A percentile compares a stretch with the other conserved stretches of the same genome.
Conservation (phyloP, 2,797 vertebrate genomes). For the Microchirus variegatus region DNA sequence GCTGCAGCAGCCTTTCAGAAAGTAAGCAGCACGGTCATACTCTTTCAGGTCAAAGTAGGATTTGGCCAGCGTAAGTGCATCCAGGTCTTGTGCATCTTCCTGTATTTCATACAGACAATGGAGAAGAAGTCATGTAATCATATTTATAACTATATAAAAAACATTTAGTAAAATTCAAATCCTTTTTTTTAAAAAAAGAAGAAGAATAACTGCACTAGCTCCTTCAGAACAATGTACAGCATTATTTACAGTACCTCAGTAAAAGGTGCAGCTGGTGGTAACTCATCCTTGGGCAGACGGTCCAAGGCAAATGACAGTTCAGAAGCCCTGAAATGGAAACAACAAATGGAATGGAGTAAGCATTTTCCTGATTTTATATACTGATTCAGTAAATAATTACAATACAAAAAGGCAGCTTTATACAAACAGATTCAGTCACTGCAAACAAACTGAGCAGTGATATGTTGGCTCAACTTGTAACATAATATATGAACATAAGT, state of each 20-base stretch:
- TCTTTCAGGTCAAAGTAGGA: constrained; percentile 99
- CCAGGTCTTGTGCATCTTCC: constrained; percentile 95
- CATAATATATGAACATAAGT: too few relatives aligned
- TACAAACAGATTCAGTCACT: too few relatives aligned
- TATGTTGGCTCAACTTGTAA: too few relatives aligned
- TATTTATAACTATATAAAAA: neutral
- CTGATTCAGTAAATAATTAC: too few relatives aligned
- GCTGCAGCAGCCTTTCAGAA: constrained; percentile 93
- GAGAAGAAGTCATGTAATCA: neutral
- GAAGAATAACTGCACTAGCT: too few relatives aligned
- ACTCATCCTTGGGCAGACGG: constrained; percentile 86
- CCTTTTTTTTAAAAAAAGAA: too few relatives aligned
- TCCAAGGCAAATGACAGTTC: constrained; percentile 92
- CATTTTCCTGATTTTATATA: neutral
- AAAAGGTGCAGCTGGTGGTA: constrained; percentile 83
- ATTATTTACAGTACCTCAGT: constrained; percentile 83
- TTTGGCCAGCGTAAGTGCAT: constrained; percentile 95
- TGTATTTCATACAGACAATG: constrained; percentile 52
- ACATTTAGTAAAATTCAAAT: neutral
- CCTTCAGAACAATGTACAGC: neutral
- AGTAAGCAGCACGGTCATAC: constrained; percentile 96
- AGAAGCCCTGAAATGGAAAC: constrained; percentile 86
- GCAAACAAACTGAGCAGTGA: too few relatives aligned
- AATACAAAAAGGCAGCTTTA: too few relatives aligned
- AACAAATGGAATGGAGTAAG: neutral